Percentiles rank a stretch among this genome's conserved stretches.
phyloP scores from a whole-genome alignment of 2,888 invertebrate genomes.

The Spilosoma lubricipeda region DNA sequence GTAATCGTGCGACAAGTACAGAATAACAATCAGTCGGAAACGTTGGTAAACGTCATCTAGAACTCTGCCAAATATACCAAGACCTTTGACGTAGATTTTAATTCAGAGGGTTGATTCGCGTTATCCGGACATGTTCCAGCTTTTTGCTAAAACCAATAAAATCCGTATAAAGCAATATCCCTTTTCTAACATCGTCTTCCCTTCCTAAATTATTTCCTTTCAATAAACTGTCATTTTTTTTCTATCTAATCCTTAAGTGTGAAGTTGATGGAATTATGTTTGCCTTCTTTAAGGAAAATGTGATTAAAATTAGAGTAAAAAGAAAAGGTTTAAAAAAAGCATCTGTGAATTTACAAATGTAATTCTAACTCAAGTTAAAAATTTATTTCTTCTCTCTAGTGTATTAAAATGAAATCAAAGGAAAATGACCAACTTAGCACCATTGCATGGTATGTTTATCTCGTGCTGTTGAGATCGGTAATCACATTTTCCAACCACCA shows the following conservation, averaged over 20 bases:
- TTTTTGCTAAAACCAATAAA: no score
- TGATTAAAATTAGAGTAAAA: no score
- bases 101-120: neutral
- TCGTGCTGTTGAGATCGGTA: no score
- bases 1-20: constrained; percentile 51
- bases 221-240: no score
- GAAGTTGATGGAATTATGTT: neutral
- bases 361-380: no score
- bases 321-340: no score
- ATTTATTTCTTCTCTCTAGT: no score
- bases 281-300: neutral
- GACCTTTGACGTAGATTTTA: neutral
- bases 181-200: no score
- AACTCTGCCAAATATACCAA: constrained; percentile 1
- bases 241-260: neutral
- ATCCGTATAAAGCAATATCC: no score
- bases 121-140: no score
- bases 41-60: constrained; percentile 13
- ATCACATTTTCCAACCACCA: neutral
- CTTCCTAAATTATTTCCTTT: no score
- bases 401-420: neutral
- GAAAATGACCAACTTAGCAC: neutral
- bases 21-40: constrained; percentile 62
- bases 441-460: neutral
- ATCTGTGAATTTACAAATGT: no score